Base-by-base conservation (phyloP, 2,113 vertebrate genomes). In the Archocentrus centrarchus region DNA sequence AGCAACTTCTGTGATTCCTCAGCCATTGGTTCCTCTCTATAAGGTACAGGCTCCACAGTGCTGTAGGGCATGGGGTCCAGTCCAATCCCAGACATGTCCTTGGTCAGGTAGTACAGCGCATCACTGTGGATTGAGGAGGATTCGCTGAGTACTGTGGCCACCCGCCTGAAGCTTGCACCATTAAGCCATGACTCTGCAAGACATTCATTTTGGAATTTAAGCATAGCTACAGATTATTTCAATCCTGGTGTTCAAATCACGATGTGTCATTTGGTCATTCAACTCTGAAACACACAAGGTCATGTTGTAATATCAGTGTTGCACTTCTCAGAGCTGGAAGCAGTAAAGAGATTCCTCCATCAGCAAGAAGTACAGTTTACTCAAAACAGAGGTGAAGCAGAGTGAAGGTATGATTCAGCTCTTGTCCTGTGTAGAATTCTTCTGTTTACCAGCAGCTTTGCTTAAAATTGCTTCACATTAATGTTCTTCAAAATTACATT, bases 71-170 rank as follows among this genome's bases (percentile, higher is more conserved):
- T 37, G 7, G 81, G 88, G 0, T 87, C 94, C 85, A 88, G 84
- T 10, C 88, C 92, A 1, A 59, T 41, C 8, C 61, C 82, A 0
- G 92, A 88, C 20, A 55, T 3, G 20, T 96, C 93, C 11, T 89
- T 91, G 44, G 94, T 95, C 78, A 96, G 90, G 3, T 94, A 95
- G 75, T 94, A 96, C 66, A 95, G 89, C n/a, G 93, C 92, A 17
- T 95, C 96, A 77, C 93, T 96, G 59, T 95, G 91, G 30, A 92
- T 92, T 44, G 96, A 95, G 30, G 91, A 95, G 3, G 91, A 95
- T 22, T 95, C 94, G 37, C 94, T 92, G 86, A 93, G 61, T 2
- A 93, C 96, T 59, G 87, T 92, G 77, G 92, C 66, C 59, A 87
- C 90, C 15, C 32, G 82, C 35, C 57, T 44, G 58, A 87, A 81